Percentiles rank a stretch among this genome's conserved stretches.
Evolutionary conservation across 2,888 invertebrate species (phyloP).

Genomic region (Pterobdella sp.): DNA sequence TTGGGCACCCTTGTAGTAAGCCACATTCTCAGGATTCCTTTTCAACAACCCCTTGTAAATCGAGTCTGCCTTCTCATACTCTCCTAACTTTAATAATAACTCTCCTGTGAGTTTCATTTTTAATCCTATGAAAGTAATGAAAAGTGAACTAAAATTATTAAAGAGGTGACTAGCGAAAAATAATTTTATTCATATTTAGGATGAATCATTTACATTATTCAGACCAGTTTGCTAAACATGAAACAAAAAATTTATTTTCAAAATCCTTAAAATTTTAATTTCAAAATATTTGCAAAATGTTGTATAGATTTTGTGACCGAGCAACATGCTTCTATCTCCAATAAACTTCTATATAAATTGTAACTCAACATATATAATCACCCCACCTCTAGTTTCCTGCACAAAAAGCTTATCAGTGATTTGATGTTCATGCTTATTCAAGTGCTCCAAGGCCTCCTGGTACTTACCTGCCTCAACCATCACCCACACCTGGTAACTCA

Average conservation of each 20-base stretch:
- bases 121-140: too few relatives aligned
- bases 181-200: too few relatives aligned
- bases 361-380: neutral
- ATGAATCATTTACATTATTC: too few relatives aligned
- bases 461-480: constrained; percentile 81
- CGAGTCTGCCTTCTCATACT: constrained; percentile 64
- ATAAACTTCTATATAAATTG: neutral
- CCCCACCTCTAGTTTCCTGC: constrained; percentile 76
- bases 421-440: constrained; percentile 75
- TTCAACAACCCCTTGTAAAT: constrained; percentile 74
- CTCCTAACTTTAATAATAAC: constrained; percentile 54
- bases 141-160: too few relatives aligned
- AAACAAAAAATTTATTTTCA: too few relatives aligned
- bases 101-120: constrained; percentile 52
- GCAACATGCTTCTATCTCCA: neutral
- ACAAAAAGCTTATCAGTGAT: constrained; percentile 89
- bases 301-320: neutral
- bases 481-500: constrained; percentile 93
- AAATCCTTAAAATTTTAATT: too few relatives aligned
- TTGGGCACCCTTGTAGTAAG: constrained; percentile 81
- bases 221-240: too few relatives aligned
- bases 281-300: too few relatives aligned
- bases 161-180: too few relatives aligned
- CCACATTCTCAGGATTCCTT: constrained; percentile 90
- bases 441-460: constrained; percentile 74